These are phyloP conservation scores for Leistus spinibarbis DNA, from an alignment of 2,888 invertebrate species.

Conservation along the genomic window DNA sequence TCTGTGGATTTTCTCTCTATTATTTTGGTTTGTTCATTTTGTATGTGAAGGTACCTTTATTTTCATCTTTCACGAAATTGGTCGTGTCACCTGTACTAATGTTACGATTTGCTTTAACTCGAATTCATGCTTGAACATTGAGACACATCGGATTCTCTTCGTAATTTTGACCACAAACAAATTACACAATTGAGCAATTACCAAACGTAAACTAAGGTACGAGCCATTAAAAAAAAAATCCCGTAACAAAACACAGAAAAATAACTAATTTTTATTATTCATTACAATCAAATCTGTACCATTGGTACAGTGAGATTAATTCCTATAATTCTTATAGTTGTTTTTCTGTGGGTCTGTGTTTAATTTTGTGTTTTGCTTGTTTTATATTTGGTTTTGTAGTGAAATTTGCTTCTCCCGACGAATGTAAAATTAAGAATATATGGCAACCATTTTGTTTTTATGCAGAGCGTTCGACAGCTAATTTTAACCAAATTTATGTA, in stretches of 20 bases:
- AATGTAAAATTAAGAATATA: too few relatives aligned
- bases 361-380: background rate
- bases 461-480: too few relatives aligned
- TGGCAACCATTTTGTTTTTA: too few relatives aligned
- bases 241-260: constrained; percentile 32
- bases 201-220: constrained; percentile 30
- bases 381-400: too few relatives aligned
- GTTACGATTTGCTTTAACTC: constrained; percentile 40
- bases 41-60: constrained; percentile 40
- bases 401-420: too few relatives aligned
- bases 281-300: constrained; percentile 23
- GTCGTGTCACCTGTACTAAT: constrained; percentile 40
- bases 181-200: constrained; percentile 5
- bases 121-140: constrained; percentile 36
- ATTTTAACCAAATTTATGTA: too few relatives aligned
- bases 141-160: constrained; percentile 36
- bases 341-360: constrained; percentile 35
- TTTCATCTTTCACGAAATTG: constrained; percentile 40
- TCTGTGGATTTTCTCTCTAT: background rate
- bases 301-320: constrained; percentile 35
- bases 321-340: constrained; percentile 28
- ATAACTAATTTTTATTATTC: constrained; percentile 24
- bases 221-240: constrained; percentile 5
- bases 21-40: constrained; percentile 8
- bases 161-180: constrained; percentile 1